Evolutionary conservation across 2,797 vertebrate genomes (phyloP).

Genomic region (Atherinosoma microstoma): DNA sequence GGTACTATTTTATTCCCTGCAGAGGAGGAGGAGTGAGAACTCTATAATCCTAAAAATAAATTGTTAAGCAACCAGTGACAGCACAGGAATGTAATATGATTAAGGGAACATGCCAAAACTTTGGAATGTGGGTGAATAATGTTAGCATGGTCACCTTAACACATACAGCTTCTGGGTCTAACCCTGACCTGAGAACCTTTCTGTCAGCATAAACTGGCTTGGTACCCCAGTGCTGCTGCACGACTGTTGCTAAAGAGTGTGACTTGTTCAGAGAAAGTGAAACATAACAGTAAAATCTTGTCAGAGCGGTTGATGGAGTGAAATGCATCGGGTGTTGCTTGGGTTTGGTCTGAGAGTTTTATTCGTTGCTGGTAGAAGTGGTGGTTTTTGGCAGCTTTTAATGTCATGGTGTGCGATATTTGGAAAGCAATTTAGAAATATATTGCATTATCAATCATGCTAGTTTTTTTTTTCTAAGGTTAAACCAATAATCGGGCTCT

Average conservation of each 20-base stretch:
- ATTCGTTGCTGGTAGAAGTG: slow-evolving; percentile 18
- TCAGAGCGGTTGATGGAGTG: slow-evolving; percentile 35
- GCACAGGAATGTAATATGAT: background rate
- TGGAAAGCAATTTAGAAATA: background rate
- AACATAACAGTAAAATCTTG: slow-evolving; percentile 27
- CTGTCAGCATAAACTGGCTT: background rate
- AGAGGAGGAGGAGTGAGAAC: background rate
- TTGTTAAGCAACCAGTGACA: background rate
- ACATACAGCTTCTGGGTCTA: background rate
- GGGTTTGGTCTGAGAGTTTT: slow-evolving; percentile 33
- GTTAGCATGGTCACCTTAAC: background rate
- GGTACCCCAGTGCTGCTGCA: background rate
- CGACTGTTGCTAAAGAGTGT: slow-evolving; percentile 24
- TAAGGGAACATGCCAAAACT: background rate
- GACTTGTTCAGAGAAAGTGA: slow-evolving; percentile 25
- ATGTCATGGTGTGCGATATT: background rate
- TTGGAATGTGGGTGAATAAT: background rate
- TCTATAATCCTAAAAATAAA: background rate
- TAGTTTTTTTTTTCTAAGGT: background rate
- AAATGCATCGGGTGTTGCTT: slow-evolving; percentile 22
- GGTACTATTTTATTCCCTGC: background rate
- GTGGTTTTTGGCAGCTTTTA: slow-evolving; percentile 10
- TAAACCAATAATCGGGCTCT: background rate
- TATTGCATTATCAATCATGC: background rate
- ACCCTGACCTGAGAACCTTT: slow-evolving; percentile 7